A percentile compares a stretch with the other conserved stretches of the same genome.
Conservation (phyloP, 2,113 vertebrate genomes). For the Paramormyrops kingsleyae region DNA sequence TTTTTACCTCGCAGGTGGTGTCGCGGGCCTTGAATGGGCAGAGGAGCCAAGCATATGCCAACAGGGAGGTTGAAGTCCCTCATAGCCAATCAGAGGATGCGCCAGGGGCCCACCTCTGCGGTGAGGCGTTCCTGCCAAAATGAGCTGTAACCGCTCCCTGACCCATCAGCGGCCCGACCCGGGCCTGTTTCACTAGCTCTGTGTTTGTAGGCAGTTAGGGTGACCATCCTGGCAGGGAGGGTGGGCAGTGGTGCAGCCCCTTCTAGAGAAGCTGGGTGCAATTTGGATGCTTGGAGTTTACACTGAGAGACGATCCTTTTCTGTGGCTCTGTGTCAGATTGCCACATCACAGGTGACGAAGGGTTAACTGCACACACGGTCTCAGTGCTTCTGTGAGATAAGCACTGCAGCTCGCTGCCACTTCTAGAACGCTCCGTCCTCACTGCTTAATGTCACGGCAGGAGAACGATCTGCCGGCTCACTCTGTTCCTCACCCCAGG, state of each 20-base stretch:
- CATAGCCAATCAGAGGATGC: neutral
- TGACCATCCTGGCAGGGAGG: neutral
- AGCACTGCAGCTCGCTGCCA: conserved; percentile 36
- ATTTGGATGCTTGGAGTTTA: neutral
- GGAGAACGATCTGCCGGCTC: conserved; percentile 14
- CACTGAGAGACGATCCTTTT: neutral
- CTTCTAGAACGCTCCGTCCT: conserved; percentile 41
- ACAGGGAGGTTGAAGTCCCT: neutral
- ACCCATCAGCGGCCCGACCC: neutral
- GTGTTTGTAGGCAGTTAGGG: neutral
- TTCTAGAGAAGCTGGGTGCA: neutral
- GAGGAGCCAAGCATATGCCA: neutral
- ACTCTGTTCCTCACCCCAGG: neutral
- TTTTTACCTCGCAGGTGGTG: neutral
- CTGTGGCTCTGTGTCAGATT: neutral
- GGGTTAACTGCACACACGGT: neutral
- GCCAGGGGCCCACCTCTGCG: neutral
- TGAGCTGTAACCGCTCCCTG: neutral
- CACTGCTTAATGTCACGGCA: conserved; percentile 38
- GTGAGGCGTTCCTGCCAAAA: neutral
- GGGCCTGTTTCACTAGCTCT: neutral
- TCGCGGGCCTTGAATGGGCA: neutral
- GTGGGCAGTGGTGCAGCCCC: neutral
- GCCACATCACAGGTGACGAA: neutral
- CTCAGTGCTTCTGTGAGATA: conserved; percentile 23